Percentiles rank a stretch among this genome's conserved stretches.
These are phyloP conservation scores for Formicarius rufipectus DNA, from an alignment of 2,113 vertebrate genomes.

Conservation along the genomic window DNA sequence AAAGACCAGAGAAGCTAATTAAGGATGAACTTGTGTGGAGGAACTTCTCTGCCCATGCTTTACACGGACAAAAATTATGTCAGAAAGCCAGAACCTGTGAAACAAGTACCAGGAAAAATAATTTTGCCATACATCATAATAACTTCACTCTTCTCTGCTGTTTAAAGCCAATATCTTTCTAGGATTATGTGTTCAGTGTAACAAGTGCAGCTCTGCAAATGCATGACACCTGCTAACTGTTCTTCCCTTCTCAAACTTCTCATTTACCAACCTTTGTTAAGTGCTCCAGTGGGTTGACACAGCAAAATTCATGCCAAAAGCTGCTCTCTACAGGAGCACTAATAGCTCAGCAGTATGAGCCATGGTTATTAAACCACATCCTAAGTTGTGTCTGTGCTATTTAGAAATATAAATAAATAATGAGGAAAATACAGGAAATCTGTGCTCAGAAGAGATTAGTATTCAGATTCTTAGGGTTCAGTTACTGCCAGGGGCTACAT, in stretches of 20 bases:
- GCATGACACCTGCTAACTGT: background rate
- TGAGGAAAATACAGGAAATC: slow-evolving; percentile 39
- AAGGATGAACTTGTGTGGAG: slow-evolving; percentile 35
- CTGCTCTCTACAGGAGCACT: background rate
- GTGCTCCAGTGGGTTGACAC: background rate
- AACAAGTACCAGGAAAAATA: background rate
- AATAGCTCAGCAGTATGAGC: background rate
- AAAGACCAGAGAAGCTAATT: slow-evolving; percentile 57
- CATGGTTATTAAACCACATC: slow-evolving; percentile 44
- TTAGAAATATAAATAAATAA: slow-evolving; percentile 66
- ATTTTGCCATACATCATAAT: background rate
- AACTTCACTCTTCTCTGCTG: background rate
- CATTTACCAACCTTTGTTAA: slow-evolving; percentile 14
- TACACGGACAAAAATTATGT: background rate
- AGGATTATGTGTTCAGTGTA: background rate
- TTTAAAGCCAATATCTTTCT: background rate
- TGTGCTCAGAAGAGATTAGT: slow-evolving; percentile 44
- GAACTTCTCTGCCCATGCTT: slow-evolving; percentile 9
- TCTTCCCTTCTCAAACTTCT: background rate
- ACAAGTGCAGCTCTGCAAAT: background rate
- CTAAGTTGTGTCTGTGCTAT: slow-evolving; percentile 17
- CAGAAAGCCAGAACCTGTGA: background rate
- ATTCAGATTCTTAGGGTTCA: slow-evolving; percentile 12
- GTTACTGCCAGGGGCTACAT: background rate
- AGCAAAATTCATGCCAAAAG: slow-evolving; percentile 6